Base-by-base conservation (phyloP, 2,797 vertebrate species). In the Enteromius trimaculatus region DNA sequence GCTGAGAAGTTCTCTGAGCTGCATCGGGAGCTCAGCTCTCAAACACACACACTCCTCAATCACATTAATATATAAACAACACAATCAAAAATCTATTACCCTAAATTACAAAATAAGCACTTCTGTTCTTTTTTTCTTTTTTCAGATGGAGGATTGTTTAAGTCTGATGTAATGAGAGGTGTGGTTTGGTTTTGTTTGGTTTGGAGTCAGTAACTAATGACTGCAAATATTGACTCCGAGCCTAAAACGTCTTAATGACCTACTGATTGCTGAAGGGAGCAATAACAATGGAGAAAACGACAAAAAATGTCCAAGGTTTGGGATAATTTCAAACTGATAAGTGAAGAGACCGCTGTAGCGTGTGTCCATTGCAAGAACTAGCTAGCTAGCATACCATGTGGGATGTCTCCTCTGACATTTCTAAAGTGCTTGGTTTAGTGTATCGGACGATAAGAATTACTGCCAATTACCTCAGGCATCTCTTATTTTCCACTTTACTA, bases 191-290 rank as follows among this genome's bases (percentile, higher is more conserved):
- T 58, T 26, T 19, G 37, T 64, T 75, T 51, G 51, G 75, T 70
- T 44, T 34, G 47, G 16, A 44, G 62, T 58, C 62, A 34, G 39
- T 58, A 70, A 60, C 37, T 83, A 62, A 70, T 58, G 75, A 70
- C 37, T 26, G 49, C 64, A 37, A 51, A 62, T 81, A 84, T 84
- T 77, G 77, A 86, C 70, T 69, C 31, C 13, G 39, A 47, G 34
- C 42, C 55, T 80, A 76, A 84, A 75, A 69, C 21, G 9, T 31
- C 66, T 68, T 79, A 82, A 82, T 66, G 60, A 85, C 17, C 44
- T 62, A 4, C 65, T 78, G 64, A 60, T 75, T 76, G 64, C 80
- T 26, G 37, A 39, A 39, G 37, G 37, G 37, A 39, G 37, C 37
- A 9, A 39, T 39, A 9, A 39, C 37, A 9, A 39, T 39, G 37